Base-by-base conservation (phyloP, 1,140 invertebrate species). In the Ceratina japonica region DNA sequence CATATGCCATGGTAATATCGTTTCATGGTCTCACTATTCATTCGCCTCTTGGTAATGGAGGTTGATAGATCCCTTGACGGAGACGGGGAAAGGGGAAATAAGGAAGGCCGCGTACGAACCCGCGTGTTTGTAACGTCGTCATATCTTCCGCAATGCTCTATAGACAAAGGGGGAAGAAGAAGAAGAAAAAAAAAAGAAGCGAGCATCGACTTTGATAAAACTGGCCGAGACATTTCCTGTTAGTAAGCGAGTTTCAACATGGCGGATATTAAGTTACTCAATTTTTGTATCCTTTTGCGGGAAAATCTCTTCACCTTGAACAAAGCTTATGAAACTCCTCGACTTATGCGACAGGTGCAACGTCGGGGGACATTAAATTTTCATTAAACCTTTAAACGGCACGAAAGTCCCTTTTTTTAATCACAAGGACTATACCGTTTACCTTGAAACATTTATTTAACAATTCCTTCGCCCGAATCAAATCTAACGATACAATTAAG, bases 21-120 rank as follows among this genome's bases (percentile, higher is more conserved):
- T 84, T 84, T 85, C 75, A 79, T 72, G 83, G 75, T 85, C 79
- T 85, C 84, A 68, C 79, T 79, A 75, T 85, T 85, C 84, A 37
- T 61, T 86, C 80, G 54, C 71, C 61, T 70, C 70, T 58, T 77
- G 37, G 80, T 85, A 85, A 85, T 82, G 75, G 83, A 82, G 62
- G 77, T 68, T 82, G 84, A 86, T 80, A 82, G 83, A 82, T 75
- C 73, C 83, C 82, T 85, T 85, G 75, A 82, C 31, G 61, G 51
- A n/a, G 27, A 75, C 56, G 22, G 61, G 24, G 51, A 52, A 20
- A 49, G n/a, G 1, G 15, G 27, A 65, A 52, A 24, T 31, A 37
- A n/a, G 66, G 13, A 12, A 52, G 18, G 10, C 8, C 37, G 52
- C 62, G 52, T 37, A 81, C 27, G 63, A 80, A 61, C 52, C 58